Evolutionary conservation across 2,888 invertebrate genomes (phyloP).

Genomic region (Drosophila birchii): DNA sequence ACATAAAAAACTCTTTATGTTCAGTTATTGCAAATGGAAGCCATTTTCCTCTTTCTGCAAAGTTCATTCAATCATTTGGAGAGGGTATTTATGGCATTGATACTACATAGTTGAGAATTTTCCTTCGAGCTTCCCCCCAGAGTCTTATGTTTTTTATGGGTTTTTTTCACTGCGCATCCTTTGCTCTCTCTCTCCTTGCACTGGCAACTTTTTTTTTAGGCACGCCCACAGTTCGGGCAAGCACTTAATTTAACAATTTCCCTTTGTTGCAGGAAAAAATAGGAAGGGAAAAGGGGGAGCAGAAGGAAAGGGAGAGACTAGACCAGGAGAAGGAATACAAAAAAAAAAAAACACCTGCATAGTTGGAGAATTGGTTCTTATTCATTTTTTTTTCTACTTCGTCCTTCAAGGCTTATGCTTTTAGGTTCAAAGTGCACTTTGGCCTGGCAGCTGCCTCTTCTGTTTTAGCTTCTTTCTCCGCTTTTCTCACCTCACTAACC

Average conservation of each 20-base stretch:
- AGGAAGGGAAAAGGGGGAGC: too few relatives aligned
- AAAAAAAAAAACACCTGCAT: slow-evolving; percentile 24
- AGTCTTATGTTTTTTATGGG: slow-evolving; percentile 15
- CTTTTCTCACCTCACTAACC: slow-evolving; percentile 34
- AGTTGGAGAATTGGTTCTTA: slow-evolving; percentile 16
- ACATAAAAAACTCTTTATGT: background rate
- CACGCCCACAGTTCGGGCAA: slow-evolving; percentile 53
- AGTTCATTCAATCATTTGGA: background rate
- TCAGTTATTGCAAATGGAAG: background rate
- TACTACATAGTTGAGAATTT: slow-evolving; percentile 13
- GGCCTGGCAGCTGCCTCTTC: slow-evolving; percentile 43
- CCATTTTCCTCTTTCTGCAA: background rate
- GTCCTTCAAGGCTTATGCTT: slow-evolving; percentile 44
- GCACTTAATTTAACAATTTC: slow-evolving; percentile 78
- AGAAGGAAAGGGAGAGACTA: background rate
- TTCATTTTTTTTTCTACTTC: background rate
- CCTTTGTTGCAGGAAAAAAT: slow-evolving; percentile 54
- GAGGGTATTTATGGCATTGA: slow-evolving; percentile 27
- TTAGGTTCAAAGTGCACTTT: slow-evolving; percentile 53
- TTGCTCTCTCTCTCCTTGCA: slow-evolving; percentile 41
- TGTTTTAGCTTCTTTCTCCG: slow-evolving; percentile 17
- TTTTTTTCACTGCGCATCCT: background rate
- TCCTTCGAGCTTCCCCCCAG: background rate
- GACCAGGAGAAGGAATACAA: background rate
- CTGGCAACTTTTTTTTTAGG: slow-evolving; percentile 56